Conservation (phyloP, 2,797 vertebrate genomes). For the Denticeps clupeoides region DNA sequence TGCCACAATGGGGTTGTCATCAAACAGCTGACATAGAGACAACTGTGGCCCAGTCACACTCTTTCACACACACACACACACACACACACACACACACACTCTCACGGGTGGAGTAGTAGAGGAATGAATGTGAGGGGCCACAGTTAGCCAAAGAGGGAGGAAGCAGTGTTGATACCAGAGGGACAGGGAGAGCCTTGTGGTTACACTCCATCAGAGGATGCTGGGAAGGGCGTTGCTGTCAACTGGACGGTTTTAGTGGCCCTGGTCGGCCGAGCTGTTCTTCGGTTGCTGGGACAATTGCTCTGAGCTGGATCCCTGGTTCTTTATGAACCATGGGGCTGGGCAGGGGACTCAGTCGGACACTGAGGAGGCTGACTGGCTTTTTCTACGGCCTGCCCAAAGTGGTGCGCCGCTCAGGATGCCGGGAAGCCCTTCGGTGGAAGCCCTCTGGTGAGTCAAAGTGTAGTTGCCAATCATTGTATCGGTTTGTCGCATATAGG, state of each 20-base stretch:
- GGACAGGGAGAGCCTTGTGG: background rate
- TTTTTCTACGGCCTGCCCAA: conserved; percentile 50
- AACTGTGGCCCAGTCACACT: conserved; percentile 9
- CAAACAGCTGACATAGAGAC: conserved; percentile 25
- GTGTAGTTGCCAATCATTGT: background rate
- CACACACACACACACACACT: conserved; percentile 3
- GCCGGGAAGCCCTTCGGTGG: conserved; percentile 53
- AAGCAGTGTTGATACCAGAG: conserved; percentile 13
- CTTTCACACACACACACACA: conserved; percentile 11
- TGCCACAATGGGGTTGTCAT: conserved; percentile 17
- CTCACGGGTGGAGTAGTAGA: background rate
- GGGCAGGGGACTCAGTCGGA: conserved; percentile 39
- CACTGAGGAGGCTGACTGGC: conserved; percentile 43
- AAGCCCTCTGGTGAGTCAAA: conserved; percentile 50
- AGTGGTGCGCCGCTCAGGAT: conserved; percentile 40
- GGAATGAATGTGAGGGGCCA: conserved; percentile 15
- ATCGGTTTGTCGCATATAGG: background rate
- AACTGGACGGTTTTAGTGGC: background rate
- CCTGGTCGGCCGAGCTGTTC: no score
- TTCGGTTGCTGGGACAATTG: no score
- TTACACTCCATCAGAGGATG: no score
- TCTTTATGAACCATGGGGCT: conserved; percentile 44
- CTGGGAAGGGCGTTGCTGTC: background rate
- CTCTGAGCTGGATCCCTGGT: background rate
- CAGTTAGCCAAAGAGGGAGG: background rate